Percentiles rank a stretch among this genome's conserved stretches.
Conservation (phyloP, 2,113 vertebrate species). For the Micronycteris hirsuta region DNA sequence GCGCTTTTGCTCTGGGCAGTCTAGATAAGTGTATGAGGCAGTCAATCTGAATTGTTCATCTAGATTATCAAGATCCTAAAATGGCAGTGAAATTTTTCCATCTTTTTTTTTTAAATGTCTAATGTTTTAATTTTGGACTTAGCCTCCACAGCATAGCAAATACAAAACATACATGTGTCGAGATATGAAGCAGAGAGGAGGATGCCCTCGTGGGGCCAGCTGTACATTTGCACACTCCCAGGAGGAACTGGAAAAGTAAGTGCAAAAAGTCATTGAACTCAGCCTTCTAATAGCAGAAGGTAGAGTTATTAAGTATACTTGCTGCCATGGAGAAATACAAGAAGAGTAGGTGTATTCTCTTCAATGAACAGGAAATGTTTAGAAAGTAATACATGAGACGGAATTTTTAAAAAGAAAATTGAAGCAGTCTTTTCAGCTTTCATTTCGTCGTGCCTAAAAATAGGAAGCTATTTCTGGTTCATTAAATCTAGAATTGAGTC, state of each 20-base stretch:
- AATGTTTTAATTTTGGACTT: slow-evolving; percentile 49
- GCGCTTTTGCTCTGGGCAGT: background rate
- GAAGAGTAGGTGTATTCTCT: background rate
- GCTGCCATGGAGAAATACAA: background rate
- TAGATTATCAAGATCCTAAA: slow-evolving; percentile 9
- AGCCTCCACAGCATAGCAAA: slow-evolving; percentile 99
- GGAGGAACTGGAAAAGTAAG: slow-evolving; percentile 99
- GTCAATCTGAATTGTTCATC: background rate
- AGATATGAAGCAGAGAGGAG: slow-evolving; percentile 98
- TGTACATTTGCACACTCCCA: slow-evolving; percentile 98
- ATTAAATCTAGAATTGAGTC: slow-evolving; percentile 7
- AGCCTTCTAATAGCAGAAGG: background rate
- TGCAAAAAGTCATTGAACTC: background rate
- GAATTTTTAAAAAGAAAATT: background rate
- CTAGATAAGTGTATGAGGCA: background rate
- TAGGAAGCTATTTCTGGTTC: background rate
- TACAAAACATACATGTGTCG: slow-evolving; percentile 99
- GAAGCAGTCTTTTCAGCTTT: slow-evolving; percentile 32
- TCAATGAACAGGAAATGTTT: background rate
- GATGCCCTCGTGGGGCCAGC: slow-evolving; percentile 96
- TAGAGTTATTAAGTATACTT: background rate
- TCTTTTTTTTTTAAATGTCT: slow-evolving; percentile 12
- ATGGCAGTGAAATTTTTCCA: background rate
- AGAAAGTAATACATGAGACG: background rate
- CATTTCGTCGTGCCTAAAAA: background rate